phyloP scores from a whole-genome alignment of 2,797 vertebrate species.

The Anolis apletophallus region DNA sequence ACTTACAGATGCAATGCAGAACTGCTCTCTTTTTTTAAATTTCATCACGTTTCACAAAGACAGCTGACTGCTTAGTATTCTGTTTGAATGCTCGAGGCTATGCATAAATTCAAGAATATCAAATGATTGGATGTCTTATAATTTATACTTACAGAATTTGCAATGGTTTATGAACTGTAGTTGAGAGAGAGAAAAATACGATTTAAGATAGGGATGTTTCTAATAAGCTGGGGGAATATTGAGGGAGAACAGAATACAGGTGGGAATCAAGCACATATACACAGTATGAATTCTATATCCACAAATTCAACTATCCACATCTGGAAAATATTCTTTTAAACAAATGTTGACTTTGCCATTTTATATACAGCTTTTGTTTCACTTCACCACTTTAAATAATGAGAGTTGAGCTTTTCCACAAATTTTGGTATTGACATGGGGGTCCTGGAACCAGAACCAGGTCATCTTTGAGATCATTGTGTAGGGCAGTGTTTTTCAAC shows the following conservation, averaged over 20 bases:
- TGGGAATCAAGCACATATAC: constrained; percentile 21
- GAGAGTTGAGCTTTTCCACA: too few relatives aligned
- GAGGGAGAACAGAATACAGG: constrained; percentile 22
- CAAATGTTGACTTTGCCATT: too few relatives aligned
- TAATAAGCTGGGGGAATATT: constrained; percentile 68
- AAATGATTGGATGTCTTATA: constrained; percentile 64
- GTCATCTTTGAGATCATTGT: not conserved
- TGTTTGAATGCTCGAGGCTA: constrained; percentile 55
- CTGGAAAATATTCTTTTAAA: too few relatives aligned
- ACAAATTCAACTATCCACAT: too few relatives aligned
- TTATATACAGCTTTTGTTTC: too few relatives aligned
- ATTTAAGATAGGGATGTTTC: constrained; percentile 59
- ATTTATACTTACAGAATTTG: constrained; percentile 71
- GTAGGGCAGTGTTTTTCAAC: too few relatives aligned
- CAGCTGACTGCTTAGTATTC: constrained; percentile 54
- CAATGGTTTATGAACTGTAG: constrained; percentile 60
- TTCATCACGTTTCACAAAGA: constrained; percentile 64
- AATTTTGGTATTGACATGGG: too few relatives aligned
- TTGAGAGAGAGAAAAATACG: constrained; percentile 60
- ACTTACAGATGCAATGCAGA: constrained; percentile 60
- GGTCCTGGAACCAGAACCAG: too few relatives aligned
- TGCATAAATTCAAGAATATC: constrained; percentile 68
- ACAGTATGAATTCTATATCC: not conserved
- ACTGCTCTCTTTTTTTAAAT: constrained; percentile 55
- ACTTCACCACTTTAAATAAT: too few relatives aligned